phyloP scores from a whole-genome alignment of 2,888 invertebrate species.

The Drosophila melanocephala region DNA sequence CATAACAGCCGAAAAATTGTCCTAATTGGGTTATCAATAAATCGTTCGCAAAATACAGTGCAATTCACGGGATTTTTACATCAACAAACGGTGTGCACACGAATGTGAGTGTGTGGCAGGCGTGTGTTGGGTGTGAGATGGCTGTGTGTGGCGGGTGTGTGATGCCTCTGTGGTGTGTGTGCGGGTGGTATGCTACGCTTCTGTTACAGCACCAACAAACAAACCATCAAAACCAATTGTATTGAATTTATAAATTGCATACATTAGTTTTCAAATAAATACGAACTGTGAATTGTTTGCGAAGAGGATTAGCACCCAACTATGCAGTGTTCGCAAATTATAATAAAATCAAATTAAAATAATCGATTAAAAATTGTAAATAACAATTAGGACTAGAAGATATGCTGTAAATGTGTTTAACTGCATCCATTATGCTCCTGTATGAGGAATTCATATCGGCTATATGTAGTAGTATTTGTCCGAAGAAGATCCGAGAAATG shows the following conservation, averaged over 20 bases:
- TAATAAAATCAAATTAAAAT: conserved; percentile 44
- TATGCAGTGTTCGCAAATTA: conserved; percentile 35
- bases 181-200: conserved; percentile 1
- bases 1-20: conserved; percentile 50
- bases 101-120: conserved; percentile 6
- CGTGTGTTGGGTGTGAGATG: conserved; percentile 5
- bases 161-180: conserved; percentile 5
- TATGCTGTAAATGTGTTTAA: background rate
- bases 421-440: background rate
- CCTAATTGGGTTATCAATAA: conserved; percentile 71
- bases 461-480: too few species aligned
- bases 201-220: conserved; percentile 13
- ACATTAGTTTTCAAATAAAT: conserved; percentile 53
- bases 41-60: conserved; percentile 60
- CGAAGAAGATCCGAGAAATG: too few species aligned
- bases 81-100: conserved; percentile 15
- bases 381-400: background rate
- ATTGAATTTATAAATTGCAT: conserved; percentile 48
- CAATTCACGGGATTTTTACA: conserved; percentile 57
- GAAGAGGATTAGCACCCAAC: conserved; percentile 48
- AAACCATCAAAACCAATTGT: background rate
- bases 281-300: conserved; percentile 48
- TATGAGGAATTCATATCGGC: background rate
- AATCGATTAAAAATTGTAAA: conserved; percentile 25
- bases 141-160: conserved; percentile 10